phyloP scores from a whole-genome alignment of 2,797 vertebrate genomes.

The Urophycis tenuis region DNA sequence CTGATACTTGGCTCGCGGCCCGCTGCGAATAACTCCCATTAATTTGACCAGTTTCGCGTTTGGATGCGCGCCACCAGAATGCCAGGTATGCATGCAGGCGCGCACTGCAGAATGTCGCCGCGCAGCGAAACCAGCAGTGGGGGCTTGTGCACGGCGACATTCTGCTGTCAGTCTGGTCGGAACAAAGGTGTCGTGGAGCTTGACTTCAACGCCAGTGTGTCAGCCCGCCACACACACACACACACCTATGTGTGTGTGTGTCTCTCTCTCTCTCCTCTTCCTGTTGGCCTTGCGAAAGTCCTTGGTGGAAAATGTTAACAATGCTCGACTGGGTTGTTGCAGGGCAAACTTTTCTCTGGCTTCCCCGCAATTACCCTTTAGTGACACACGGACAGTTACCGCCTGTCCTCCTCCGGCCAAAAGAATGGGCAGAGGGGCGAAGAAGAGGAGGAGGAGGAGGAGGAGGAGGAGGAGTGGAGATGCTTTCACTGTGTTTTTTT shows the following conservation, averaged over 20 bases:
- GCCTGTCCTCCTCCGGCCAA: conserved; percentile 64
- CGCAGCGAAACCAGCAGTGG: conserved; percentile 28
- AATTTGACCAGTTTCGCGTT: conserved; percentile 52
- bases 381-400: conserved; percentile 69
- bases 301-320: conserved; percentile 36
- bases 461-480: conserved; percentile 70
- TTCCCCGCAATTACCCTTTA: conserved; percentile 60
- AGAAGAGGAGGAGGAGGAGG: conserved; percentile 69
- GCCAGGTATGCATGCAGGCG: conserved; percentile 59
- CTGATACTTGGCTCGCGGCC: conserved; percentile 66
- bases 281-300: conserved; percentile 19
- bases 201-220: conserved; percentile 25
- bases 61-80: conserved; percentile 54
- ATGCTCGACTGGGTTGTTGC: conserved; percentile 53
- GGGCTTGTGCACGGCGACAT: neutral
- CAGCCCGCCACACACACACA: conserved; percentile 1
- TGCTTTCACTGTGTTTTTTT: conserved; percentile 71
- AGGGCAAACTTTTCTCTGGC: conserved; percentile 58
- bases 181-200: conserved; percentile 41
- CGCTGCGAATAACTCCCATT: conserved; percentile 48
- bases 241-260: too few species aligned
- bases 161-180: conserved; percentile 28
- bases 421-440: conserved; percentile 68
- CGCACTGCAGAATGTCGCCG: conserved; percentile 35
- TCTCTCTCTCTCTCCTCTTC: conserved; percentile 10